These are phyloP conservation scores for Iguana delicatissima DNA, from an alignment of 2,797 vertebrate species.

Conservation along the genomic window DNA sequence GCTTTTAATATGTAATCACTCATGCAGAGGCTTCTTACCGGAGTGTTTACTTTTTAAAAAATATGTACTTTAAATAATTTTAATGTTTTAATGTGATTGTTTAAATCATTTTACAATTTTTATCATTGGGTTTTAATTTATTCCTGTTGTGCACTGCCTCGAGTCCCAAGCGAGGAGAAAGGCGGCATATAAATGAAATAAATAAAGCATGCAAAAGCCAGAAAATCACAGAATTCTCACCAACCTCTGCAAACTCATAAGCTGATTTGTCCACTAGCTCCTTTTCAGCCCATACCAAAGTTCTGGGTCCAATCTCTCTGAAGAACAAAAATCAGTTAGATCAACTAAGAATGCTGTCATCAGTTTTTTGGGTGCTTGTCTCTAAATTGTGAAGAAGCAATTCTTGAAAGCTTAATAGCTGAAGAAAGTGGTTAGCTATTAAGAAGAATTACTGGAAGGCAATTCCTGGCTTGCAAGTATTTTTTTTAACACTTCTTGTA, in stretches of 20 bases:
- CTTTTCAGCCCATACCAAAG: constrained; percentile 95
- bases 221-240: constrained; percentile 52
- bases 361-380: not conserved
- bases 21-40: too few species aligned
- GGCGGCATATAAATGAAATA: too few species aligned
- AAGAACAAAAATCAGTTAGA: constrained; percentile 64
- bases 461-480: not conserved
- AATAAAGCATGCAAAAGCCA: not conserved
- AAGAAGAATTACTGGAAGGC: not conserved
- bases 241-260: constrained; percentile 94
- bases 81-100: too few species aligned
- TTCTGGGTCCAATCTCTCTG: constrained; percentile 92
- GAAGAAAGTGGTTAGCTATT: too few species aligned
- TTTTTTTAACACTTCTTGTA: not conserved
- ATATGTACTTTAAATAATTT: too few species aligned
- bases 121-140: too few species aligned
- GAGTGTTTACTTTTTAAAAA: too few species aligned
- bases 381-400: not conserved
- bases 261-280: constrained; percentile 92
- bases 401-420: not conserved
- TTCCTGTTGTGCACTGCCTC: too few species aligned
- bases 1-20: too few species aligned
- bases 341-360: constrained; percentile 10
- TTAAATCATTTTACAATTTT: too few species aligned
- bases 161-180: too few species aligned